Conservation (phyloP, 2,888 invertebrate genomes). For the Nephrotoma guestfalica region DNA sequence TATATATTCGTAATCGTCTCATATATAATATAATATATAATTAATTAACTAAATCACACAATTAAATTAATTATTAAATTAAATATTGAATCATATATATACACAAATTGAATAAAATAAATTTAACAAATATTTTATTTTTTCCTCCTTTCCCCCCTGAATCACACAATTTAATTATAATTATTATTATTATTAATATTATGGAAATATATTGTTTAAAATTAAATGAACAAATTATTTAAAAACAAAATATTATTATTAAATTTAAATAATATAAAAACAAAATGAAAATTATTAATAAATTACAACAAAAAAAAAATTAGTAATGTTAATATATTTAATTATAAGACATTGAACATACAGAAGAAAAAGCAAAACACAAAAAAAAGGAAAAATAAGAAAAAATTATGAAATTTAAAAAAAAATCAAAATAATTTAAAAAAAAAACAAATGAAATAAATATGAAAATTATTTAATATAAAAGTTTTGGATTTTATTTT, state of each 20-base stretch:
- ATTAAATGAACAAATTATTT: neutral
- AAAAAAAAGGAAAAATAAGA: neutral
- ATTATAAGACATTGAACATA: neutral
- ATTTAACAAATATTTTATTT: neutral
- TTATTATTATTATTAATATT: neutral
- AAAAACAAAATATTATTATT: neutral
- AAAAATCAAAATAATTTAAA: neutral
- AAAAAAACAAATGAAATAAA: neutral
- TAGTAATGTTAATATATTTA: neutral
- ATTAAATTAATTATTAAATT: neutral
- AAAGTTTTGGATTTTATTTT: neutral
- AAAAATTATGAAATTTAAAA: neutral
- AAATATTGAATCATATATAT: neutral
- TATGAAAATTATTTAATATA: neutral
- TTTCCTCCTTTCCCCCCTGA: neutral
- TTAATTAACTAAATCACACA: neutral
- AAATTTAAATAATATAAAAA: neutral
- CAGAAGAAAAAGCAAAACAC: neutral
- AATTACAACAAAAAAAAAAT: neutral
- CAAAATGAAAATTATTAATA: neutral
- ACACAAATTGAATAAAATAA: neutral
- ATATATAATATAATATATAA: neutral
- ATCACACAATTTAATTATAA: neutral
- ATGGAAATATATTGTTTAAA: neutral
- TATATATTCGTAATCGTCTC: neutral